A percentile compares a stretch with the other conserved stretches of the same genome.
Conservation (phyloP, 2,888 invertebrate species). For the Nephrotoma appendiculata region DNA sequence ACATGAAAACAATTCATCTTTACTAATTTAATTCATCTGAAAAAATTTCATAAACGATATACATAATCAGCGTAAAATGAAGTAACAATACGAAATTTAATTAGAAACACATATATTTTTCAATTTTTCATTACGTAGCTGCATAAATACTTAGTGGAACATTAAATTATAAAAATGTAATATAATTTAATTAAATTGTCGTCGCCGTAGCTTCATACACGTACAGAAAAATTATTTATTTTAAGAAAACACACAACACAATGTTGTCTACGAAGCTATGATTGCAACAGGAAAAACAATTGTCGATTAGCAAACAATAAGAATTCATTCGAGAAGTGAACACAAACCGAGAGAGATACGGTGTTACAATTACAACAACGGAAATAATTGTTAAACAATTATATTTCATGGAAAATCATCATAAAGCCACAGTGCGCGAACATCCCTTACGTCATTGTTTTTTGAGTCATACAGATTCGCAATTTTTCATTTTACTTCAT, state of each 20-base stretch:
- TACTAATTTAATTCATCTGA: too few species aligned
- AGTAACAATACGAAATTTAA: neutral
- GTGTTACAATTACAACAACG: neutral
- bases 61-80: too few species aligned
- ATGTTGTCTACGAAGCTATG: neutral
- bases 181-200: neutral
- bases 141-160: neutral
- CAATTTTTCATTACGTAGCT: neutral
- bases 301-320: neutral
- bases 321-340: neutral
- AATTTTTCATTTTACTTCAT: neutral
- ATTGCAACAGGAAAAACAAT: neutral
- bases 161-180: neutral
- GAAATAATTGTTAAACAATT: neutral
- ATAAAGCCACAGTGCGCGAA: neutral
- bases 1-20: too few species aligned
- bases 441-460: neutral
- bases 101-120: neutral
- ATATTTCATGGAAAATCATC: neutral
- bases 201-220: neutral
- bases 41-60: too few species aligned
- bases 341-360: neutral
- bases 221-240: neutral
- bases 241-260: neutral
- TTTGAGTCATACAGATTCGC: neutral